A percentile compares a stretch with the other conserved stretches of the same genome.
These are phyloP conservation scores for Vulpes vulpes DNA, from an alignment of 2,113 vertebrate genomes.

Conservation along the genomic window DNA sequence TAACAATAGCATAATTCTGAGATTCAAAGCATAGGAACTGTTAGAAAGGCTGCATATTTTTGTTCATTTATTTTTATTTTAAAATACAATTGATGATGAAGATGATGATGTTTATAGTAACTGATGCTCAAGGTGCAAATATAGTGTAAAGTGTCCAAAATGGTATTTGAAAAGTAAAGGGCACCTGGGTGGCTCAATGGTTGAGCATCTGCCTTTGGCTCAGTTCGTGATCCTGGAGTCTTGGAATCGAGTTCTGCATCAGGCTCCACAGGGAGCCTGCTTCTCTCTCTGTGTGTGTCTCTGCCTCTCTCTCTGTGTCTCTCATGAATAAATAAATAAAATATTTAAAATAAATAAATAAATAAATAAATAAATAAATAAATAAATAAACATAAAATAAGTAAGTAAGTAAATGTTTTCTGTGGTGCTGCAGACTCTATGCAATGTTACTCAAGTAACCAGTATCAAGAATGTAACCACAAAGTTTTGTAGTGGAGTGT, in stretches of 20 bases:
- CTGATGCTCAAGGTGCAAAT: neutral
- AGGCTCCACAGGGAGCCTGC: too few relatives aligned
- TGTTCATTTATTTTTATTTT: slow-evolving; percentile 1
- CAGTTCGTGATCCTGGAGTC: too few relatives aligned
- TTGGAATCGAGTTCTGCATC: too few relatives aligned
- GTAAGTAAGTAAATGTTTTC: neutral
- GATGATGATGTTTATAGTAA: neutral
- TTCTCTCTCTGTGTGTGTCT: too few relatives aligned
- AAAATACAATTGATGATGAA: neutral
- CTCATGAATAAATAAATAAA: too few relatives aligned
- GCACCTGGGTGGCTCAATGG: too few relatives aligned
- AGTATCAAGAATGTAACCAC: neutral
- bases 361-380: too few relatives aligned
- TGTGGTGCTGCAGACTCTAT: neutral
- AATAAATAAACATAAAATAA: too few relatives aligned
- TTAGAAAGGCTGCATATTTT: neutral
- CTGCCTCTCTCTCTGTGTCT: too few relatives aligned
- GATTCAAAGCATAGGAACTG: neutral
- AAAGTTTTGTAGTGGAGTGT: neutral
- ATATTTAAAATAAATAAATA: too few relatives aligned
- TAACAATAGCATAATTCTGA: neutral
- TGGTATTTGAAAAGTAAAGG: neutral
- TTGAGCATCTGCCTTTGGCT: too few relatives aligned
- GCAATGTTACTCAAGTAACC: neutral
- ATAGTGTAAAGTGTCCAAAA: neutral